Percentiles rank a stretch among this genome's conserved stretches.
Evolutionary conservation across 2,113 vertebrate genomes (phyloP).

Genomic region (Scartelaos histophorus): DNA sequence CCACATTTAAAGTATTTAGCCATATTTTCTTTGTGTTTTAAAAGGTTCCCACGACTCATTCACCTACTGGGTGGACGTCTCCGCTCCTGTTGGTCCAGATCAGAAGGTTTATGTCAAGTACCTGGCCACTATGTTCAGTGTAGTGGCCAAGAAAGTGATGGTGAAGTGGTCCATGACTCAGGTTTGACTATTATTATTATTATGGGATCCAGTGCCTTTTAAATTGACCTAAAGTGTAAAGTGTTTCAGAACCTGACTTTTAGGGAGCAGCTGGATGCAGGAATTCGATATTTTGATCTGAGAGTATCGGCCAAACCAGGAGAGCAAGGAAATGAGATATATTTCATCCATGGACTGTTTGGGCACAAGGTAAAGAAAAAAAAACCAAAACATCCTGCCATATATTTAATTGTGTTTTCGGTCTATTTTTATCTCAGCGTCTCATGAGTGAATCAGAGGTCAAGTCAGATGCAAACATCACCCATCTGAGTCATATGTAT

Average conservation of each 20-base stretch:
- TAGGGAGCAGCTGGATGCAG: constrained; percentile 90
- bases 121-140: constrained; percentile 69
- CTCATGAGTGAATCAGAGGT: constrained; percentile 21
- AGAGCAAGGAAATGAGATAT: constrained; percentile 85
- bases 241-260: constrained; percentile 85
- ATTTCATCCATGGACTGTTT: constrained; percentile 96
- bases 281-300: constrained; percentile 97
- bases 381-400: no score
- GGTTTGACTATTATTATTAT: constrained; percentile 31
- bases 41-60: constrained; percentile 73
- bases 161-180: constrained; percentile 77
- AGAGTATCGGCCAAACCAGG: constrained; percentile 95
- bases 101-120: constrained; percentile 71
- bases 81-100: constrained; percentile 69
- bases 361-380: constrained; percentile 81
- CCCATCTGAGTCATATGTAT: neutral
- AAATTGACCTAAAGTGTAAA: neutral
- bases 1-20: neutral
- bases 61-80: constrained; percentile 72
- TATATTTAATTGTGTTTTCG: neutral
- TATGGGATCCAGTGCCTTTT: neutral
- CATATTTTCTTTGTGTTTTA: neutral
- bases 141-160: constrained; percentile 72
- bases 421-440: neutral
- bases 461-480: constrained; percentile 25